Percentiles rank a stretch among this genome's conserved stretches.
These are phyloP conservation scores for Paramormyrops kingsleyae DNA, from an alignment of 2,113 vertebrate genomes.

Conservation along the genomic window DNA sequence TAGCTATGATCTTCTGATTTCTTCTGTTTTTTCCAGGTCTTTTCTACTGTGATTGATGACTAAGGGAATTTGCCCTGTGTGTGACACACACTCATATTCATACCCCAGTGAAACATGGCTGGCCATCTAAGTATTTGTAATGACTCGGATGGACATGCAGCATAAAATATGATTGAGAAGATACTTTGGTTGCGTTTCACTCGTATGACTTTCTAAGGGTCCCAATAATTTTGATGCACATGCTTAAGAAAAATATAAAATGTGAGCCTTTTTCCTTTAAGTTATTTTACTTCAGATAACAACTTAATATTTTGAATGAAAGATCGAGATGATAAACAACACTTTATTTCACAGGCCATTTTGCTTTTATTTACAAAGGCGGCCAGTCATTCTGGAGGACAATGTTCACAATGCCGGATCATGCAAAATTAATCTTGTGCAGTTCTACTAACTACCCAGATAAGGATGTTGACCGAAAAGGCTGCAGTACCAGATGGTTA, in stretches of 20 bases:
- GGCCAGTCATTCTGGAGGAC: neutral
- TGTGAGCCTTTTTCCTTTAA: neutral
- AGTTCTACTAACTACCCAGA: neutral
- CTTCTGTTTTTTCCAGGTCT: neutral
- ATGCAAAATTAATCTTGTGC: neutral
- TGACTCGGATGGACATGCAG: neutral
- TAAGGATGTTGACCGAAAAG: neutral
- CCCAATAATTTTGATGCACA: no score
- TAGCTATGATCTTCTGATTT: neutral
- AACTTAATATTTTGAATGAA: neutral
- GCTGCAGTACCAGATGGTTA: neutral
- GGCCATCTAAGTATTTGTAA: neutral
- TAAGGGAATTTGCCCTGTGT: neutral
- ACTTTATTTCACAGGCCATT: neutral
- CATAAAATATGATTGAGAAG: neutral
- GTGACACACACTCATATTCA: neutral
- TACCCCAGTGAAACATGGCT: neutral
- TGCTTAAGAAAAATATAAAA: no score
- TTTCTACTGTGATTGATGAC: neutral
- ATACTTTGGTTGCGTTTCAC: neutral
- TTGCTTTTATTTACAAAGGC: neutral
- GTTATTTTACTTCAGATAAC: neutral
- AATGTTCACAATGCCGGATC: neutral
- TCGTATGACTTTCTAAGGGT: no score
- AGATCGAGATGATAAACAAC: neutral